Base-by-base conservation (phyloP, 2,888 invertebrate species). In the Melieria omissa region DNA sequence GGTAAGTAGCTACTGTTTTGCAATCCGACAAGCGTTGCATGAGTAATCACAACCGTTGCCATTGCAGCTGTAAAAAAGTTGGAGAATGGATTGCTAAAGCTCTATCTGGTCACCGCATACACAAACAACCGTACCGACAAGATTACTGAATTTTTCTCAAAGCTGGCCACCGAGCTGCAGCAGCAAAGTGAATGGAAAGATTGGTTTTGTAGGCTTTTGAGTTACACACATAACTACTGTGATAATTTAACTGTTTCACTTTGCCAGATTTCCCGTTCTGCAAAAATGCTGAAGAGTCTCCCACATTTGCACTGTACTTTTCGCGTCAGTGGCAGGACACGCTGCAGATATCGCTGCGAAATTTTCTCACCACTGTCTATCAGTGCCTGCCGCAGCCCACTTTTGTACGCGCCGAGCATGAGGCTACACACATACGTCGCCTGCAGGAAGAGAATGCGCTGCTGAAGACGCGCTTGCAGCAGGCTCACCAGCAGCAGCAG, bases 251-350 rank as follows among this genome's bases (percentile, higher is more conserved):
- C 4, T 10, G 12, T 49, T 42, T 68, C 16, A 49, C 16, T 65
- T 12, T 44, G n/a, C 64, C 41, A 98, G 98, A 95, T 88, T 89
- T 98, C 74, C 96, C 98, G 0, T 98, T 95, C 85, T 90, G 96
- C 65, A 93, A 93, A 84, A 95, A 93, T 85, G 96, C 97, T 0
- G 97, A 97, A 86, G 97, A 97, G 81, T 95, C 95, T 83, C 92
- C 94, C 12, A 90, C 91, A 52, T 99, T 96, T 87, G 91, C 94
- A 14, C 89, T 95, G 68, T 96, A 95, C 87, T 99, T 97, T 87
- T 95, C 94, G 8, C 92, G 94, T 76, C 95, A 95, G 72, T 99
- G 98, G 98, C 97, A 97, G 85, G 98, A 99, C 84, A 97, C 96
- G 45, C 91, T 97, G 80, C 88, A 96, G 70, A 92, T 91, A 1